phyloP scores from a whole-genome alignment of 2,113 vertebrate genomes.

The Noturus placidus region DNA sequence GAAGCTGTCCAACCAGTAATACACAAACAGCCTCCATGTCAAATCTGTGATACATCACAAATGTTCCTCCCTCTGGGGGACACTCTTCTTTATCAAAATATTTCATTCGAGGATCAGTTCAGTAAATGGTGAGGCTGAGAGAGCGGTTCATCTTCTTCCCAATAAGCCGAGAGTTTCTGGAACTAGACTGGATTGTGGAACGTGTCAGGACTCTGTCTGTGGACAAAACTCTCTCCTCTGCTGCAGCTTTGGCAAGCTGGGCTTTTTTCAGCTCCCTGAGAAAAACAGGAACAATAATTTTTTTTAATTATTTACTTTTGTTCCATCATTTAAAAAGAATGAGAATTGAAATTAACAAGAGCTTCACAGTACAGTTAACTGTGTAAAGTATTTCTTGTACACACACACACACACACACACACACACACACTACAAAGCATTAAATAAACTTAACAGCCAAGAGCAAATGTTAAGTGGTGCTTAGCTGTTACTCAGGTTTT shows the following conservation, averaged over 20 bases:
- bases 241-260: slow-evolving; percentile 89
- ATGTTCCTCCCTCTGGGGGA: slow-evolving; percentile 33
- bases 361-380: too few relatives aligned
- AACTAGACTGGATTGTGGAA: slow-evolving; percentile 83
- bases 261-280: slow-evolving; percentile 95
- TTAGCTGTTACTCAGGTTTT: not conserved
- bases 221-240: slow-evolving; percentile 88
- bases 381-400: not conserved
- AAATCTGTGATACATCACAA: slow-evolving; percentile 55
- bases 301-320: too few relatives aligned
- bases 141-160: slow-evolving; percentile 98
- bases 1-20: slow-evolving; percentile 42
- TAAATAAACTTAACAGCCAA: not conserved
- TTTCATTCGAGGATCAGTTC: slow-evolving; percentile 58
- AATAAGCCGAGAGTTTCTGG: slow-evolving; percentile 83
- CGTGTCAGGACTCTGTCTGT: slow-evolving; percentile 88
- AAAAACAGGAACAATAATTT: slow-evolving; percentile 14
- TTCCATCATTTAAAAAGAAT: not conserved
- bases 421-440: not conserved
- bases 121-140: slow-evolving; percentile 95
- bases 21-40: not conserved
- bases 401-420: too few relatives aligned
- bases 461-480: not conserved
- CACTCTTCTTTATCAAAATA: slow-evolving; percentile 17
- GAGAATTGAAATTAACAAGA: not conserved